Percentiles rank a stretch among this genome's conserved stretches.
These are phyloP conservation scores for Chaitophorus viminalis DNA, from an alignment of 2,888 invertebrate species.

Conservation along the genomic window DNA sequence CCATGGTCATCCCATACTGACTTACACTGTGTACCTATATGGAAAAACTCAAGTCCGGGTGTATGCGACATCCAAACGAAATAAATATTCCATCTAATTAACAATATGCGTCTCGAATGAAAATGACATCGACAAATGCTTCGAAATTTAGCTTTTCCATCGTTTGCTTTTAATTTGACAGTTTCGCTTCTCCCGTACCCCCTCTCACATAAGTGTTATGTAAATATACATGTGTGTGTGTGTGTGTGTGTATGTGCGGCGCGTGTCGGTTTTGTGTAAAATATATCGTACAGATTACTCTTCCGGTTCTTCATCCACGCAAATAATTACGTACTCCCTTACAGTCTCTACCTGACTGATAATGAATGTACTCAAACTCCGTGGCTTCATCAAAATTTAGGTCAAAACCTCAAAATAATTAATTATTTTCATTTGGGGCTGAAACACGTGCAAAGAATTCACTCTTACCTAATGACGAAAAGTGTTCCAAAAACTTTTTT, in stretches of 20 bases:
- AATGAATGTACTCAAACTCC: background rate
- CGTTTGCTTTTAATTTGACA: conserved; percentile 33
- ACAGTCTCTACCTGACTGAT: background rate
- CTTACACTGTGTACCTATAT: no score
- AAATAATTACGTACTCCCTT: background rate
- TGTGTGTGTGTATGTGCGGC: background rate
- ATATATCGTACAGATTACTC: conserved; percentile 34
- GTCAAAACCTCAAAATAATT: conserved; percentile 14
- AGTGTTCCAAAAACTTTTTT: no score
- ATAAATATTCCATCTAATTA: no score
- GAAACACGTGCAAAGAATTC: background rate
- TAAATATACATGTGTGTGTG: no score
- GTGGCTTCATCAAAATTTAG: conserved; percentile 24
- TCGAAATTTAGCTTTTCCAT: background rate
- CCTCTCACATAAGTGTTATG: background rate
- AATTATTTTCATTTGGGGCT: background rate
- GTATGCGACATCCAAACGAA: background rate
- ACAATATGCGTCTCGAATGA: background rate
- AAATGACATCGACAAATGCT: background rate
- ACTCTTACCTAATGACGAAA: background rate
- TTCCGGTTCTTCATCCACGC: background rate
- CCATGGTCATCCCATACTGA: no score
- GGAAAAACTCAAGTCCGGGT: background rate
- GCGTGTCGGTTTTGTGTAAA: background rate
- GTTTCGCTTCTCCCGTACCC: background rate